Percentiles rank a stretch among this genome's conserved stretches.
Conservation (phyloP, 2,113 vertebrate species). For the Alces alces region DNA sequence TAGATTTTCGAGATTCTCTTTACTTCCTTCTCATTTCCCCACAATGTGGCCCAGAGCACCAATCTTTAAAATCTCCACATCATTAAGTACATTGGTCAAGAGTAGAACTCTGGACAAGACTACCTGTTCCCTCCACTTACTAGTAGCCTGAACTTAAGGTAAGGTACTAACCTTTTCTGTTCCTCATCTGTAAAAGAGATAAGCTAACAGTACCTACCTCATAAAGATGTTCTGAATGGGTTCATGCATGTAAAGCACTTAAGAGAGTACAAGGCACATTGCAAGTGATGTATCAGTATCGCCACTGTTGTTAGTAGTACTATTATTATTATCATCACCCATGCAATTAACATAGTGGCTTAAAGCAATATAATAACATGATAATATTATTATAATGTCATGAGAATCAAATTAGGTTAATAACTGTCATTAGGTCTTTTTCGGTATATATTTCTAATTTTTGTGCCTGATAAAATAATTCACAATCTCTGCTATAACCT, state of each 20-base stretch:
- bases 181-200: background rate
- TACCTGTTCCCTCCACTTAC: background rate
- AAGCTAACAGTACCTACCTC: background rate
- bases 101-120: background rate
- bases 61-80: background rate
- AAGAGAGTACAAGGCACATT: constrained; percentile 7
- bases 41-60: background rate
- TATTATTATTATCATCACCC: constrained; percentile 31
- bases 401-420: constrained; percentile 37
- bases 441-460: constrained; percentile 25
- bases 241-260: constrained; percentile 20
- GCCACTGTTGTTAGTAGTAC: background rate
- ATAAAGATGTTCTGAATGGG: constrained; percentile 20
- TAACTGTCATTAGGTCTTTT: constrained; percentile 48
- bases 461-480: constrained; percentile 44
- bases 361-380: constrained; percentile 31
- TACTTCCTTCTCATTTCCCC: background rate
- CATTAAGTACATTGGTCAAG: background rate
- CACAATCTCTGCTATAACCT: background rate
- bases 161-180: background rate
- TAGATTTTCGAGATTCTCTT: background rate
- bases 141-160: background rate
- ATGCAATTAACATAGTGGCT: background rate
- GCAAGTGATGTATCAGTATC: background rate
- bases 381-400: constrained; percentile 21